Base-by-base conservation (phyloP, 2,888 invertebrate genomes). In the Orchestes rusci region DNA sequence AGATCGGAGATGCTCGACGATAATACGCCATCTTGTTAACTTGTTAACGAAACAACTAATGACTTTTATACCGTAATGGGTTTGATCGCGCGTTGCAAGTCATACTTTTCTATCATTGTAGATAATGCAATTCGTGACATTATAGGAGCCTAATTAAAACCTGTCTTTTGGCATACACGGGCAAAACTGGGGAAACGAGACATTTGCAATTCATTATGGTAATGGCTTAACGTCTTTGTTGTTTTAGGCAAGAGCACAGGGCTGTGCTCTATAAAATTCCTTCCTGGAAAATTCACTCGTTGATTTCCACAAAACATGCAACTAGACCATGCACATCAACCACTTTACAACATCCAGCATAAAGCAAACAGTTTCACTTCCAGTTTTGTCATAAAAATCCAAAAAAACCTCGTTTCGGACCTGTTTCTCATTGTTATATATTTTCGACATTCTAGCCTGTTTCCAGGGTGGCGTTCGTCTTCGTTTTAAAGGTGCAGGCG, bases 11-110 rank as follows among this genome's bases (percentile, higher is more conserved):
- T 63, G 59, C 62, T 57, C 62, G n/a, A 60, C 57, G 63, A 65
- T 65, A 65, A 64, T 61, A 57, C 61, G 64, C 64, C 65, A 65
- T 66, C 66, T 66, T 65, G 65, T 66, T 65, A 66, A 65, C 65
- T 65, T 65, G 65, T 66, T 65, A 66, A 65, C 64, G 62, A 64
- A 65, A 66, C 62, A 64, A 63, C 66, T 66, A 66, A 66, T 66
- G 65, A 66, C 63, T n/a, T n/a, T 65, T 64, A 62, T 61, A 60
- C 59, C 59, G 59, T 64, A 64, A 63, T 63, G 62, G 63, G 59
- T 56, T 54, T 56, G 56, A 55, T 59, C 58, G 59, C 59, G 59
- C 60, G 63, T 57, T 64, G 64, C 64, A 64, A 65, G 64, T 64
- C 63, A 64, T 64, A 64, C 58, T 45, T 40, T n/a, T n/a, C n/a